These are phyloP conservation scores for Parotocinclus haroldoi DNA, from an alignment of 2,797 vertebrate species.

Conservation along the genomic window DNA sequence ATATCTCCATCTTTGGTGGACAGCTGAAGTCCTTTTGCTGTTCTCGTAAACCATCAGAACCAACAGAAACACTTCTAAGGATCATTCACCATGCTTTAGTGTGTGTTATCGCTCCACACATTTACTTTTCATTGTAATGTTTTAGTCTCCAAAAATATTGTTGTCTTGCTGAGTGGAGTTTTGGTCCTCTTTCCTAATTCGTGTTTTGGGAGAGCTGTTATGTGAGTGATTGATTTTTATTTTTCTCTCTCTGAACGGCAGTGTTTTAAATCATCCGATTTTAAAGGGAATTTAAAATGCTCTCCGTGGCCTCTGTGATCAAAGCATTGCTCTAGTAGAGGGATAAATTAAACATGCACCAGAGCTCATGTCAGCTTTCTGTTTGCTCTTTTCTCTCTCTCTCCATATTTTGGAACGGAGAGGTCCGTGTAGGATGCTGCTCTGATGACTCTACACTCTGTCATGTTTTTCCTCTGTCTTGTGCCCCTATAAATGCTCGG, in stretches of 20 bases:
- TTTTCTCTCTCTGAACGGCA: not conserved
- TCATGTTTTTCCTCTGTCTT: too few relatives aligned
- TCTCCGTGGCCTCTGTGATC: conserved; percentile 51
- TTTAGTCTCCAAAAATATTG: too few relatives aligned
- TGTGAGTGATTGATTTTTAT: conserved; percentile 8
- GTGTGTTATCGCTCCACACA: too few relatives aligned
- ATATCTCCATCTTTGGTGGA: too few relatives aligned
- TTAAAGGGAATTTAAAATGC: conserved; percentile 48
- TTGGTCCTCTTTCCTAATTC: not conserved
- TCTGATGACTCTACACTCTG: too few relatives aligned
- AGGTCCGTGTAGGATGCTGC: conserved; percentile 4
- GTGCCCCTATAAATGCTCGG: too few relatives aligned
- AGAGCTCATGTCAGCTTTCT: conserved; percentile 34
- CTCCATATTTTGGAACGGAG: conserved; percentile 2
- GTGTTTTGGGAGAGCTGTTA: not conserved
- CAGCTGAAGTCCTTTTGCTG: too few relatives aligned
- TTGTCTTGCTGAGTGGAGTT: too few relatives aligned
- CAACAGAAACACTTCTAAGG: too few relatives aligned
- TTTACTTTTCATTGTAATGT: too few relatives aligned
- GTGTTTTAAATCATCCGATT: conserved; percentile 38
- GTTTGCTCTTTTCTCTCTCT: conserved; percentile 13
- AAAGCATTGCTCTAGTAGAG: conserved; percentile 45
- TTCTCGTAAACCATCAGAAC: too few relatives aligned
- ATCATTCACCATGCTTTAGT: too few relatives aligned
- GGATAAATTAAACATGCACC: conserved; percentile 48